A percentile compares a stretch with the other conserved stretches of the same genome.
Evolutionary conservation across 92 coral and sea anemone genomes (phyloP).

Genomic region (Palythoa grandis): DNA sequence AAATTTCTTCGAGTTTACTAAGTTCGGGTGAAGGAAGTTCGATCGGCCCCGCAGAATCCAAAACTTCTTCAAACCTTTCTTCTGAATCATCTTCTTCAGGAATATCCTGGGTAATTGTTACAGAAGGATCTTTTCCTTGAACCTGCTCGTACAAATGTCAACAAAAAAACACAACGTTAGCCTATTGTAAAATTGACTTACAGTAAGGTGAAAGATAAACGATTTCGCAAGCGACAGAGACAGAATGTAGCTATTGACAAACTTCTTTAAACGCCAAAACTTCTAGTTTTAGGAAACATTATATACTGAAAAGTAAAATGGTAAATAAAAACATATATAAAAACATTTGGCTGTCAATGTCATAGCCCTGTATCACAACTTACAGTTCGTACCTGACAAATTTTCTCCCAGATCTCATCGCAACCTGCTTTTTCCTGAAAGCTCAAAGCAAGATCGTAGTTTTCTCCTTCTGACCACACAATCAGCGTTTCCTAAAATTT

Average conservation of each 20-base stretch:
- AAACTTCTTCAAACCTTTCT: conserved; percentile 95
- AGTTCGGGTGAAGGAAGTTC: conserved; percentile 97
- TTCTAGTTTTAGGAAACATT: neutral
- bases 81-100: conserved; percentile 97
- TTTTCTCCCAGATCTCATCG: conserved; percentile 99
- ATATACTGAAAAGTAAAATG: conserved; percentile 3
- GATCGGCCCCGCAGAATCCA: conserved; percentile 95
- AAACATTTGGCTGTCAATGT: conserved; percentile 17
- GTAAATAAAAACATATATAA: neutral
- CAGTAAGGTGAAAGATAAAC: conserved; percentile 17
- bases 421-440: conserved; percentile 99
- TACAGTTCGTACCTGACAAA: conserved; percentile 85
- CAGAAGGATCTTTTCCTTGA: conserved; percentile 99
- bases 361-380: conserved; percentile 30
- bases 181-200: conserved; percentile 32
- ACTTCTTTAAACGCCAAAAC: conserved; percentile 33
- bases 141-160: conserved; percentile 70
- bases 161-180: conserved; percentile 44
- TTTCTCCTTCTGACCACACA: conserved; percentile 99
- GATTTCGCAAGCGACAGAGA: conserved; percentile 56
- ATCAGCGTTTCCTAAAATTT: conserved; percentile 87
- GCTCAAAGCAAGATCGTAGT: conserved; percentile 96
- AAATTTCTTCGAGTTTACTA: conserved; percentile 93
- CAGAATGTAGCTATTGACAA: neutral
- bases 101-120: conserved; percentile 93